Base-by-base conservation (phyloP, 92 coral and sea anemone species). In the Anthopleura xanthogrammica region DNA sequence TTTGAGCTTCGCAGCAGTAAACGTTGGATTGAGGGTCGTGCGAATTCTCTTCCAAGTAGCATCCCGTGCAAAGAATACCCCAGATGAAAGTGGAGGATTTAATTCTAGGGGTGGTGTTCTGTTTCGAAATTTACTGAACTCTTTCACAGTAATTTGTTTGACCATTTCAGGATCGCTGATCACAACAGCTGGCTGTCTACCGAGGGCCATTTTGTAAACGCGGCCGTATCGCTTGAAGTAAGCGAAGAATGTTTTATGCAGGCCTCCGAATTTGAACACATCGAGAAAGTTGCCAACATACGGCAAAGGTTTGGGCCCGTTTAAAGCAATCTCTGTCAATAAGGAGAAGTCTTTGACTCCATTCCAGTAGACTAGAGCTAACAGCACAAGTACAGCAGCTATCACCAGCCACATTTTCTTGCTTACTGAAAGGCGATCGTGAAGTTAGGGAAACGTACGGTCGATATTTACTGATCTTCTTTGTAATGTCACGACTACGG, bases 161-260 rank as follows among this genome's bases (percentile, higher is more conserved):
- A 93, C 71, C 2, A 93, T 93, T 41, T 93, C 97, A 0, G 94
- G 91, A 56, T 93, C 97, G 55, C 77, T 29, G 20, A 93, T 89
- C 20, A 85, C 89, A 56, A 93, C 75, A 16, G 80, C 62, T 11
- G 97, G 87, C 2, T 84, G 40, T 58, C 97, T 72, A 13, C 92
- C 97, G 3, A 88, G 3, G 77, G 78, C 90, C 81, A 90, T 80
- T 88, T 81, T 93, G 80, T 90, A 88, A 2, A 88, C 94, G 9
- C 92, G 92, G 72, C 97, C 97, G 40, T 83, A 93, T 50, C 85
- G 83, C 72, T 78, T 86, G 87, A 91, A 93, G 88, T 88, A 93
- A 55, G 73, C 85, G 82, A 90, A 8, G 4, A 90, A 66, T 92
- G 88, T 86, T 54, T 88, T 91, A 19, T 93, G 97, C 74, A 90